These are phyloP conservation scores for Pluvialis apricaria DNA, from an alignment of 2,113 vertebrate species.

Conservation along the genomic window DNA sequence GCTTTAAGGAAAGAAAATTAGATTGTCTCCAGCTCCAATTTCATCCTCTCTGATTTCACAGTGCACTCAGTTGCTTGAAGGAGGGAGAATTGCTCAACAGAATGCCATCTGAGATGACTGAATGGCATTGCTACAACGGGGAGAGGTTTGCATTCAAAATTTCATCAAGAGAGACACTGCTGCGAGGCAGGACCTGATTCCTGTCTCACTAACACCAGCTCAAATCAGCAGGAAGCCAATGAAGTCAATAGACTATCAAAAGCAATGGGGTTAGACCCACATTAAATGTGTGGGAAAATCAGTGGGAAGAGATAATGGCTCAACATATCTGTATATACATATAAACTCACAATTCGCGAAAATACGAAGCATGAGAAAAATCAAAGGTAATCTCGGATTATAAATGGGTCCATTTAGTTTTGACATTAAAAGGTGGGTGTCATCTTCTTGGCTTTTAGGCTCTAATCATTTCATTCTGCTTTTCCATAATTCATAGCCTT, in stretches of 20 bases:
- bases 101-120: neutral
- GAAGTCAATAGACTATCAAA: neutral
- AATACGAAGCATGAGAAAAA: slow-evolving; percentile 19
- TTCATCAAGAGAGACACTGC: neutral
- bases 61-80: neutral
- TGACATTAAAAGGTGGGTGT: slow-evolving; percentile 47
- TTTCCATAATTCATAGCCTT: slow-evolving; percentile 46
- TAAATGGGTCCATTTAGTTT: slow-evolving; percentile 34
- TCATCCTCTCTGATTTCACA: neutral
- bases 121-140: neutral
- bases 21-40: neutral
- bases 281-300: neutral
- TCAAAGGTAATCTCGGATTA: neutral
- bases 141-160: neutral
- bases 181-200: neutral
- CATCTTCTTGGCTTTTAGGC: slow-evolving; percentile 8
- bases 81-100: neutral
- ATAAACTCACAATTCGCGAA: neutral
- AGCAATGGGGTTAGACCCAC: neutral
- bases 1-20: neutral
- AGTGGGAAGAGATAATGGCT: neutral
- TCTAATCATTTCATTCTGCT: neutral
- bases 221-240: neutral
- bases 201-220: neutral
- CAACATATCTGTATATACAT: neutral